Evolutionary conservation across 2,113 vertebrate species (phyloP).

Genomic region (Fulmarus glacialis): DNA sequence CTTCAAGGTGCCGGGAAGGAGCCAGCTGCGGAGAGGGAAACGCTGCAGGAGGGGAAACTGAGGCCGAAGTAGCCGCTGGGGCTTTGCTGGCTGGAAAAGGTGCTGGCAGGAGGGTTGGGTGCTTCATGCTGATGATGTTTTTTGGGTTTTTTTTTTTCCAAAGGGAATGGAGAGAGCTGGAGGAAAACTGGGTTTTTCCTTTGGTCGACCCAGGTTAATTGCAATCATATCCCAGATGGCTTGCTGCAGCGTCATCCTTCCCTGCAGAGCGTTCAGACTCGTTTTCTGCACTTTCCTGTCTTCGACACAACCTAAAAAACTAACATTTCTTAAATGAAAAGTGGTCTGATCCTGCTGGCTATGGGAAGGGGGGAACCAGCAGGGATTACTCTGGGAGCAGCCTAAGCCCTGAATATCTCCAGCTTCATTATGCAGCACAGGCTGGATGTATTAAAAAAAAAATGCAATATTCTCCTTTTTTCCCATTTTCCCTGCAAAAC

Average conservation of each 20-base stretch:
- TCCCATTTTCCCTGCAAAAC: neutral
- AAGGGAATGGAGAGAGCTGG: neutral
- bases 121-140: neutral
- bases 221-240: neutral
- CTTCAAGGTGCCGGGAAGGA: neutral
- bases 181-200: neutral
- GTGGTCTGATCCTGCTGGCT: neutral
- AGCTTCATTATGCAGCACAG: neutral
- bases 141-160: neutral
- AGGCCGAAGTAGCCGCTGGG: accelerated
- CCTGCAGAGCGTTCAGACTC: accelerated
- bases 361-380: neutral
- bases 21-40: neutral
- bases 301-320: neutral
- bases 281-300: neutral
- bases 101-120: neutral
- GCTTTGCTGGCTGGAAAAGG: neutral
- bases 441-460: neutral
- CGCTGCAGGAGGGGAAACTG: neutral
- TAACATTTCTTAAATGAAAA: neutral
- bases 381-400: neutral
- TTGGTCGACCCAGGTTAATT: neutral
- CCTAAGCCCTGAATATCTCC: neutral
- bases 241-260: neutral
- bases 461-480: neutral